Base-by-base conservation (phyloP, 2,113 vertebrate genomes). In the Dipodomys merriami region DNA sequence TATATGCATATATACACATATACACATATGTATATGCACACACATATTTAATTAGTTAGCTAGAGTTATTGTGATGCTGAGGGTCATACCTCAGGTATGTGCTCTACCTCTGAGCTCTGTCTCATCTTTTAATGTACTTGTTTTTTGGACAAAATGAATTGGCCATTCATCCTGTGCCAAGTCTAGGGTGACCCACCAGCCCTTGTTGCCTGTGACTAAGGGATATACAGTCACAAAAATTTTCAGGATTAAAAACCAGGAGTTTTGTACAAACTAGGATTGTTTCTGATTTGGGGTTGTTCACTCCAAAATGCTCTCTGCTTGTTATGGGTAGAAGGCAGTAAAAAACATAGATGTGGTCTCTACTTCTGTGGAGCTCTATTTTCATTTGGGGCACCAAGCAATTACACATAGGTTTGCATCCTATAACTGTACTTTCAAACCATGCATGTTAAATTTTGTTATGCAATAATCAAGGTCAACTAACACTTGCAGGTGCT, bases 401-500 rank as follows among this genome's bases (percentile, higher is more conserved):
- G 73, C 85, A 81, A 93, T 90, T 78, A 83, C 7, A 95, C 72
- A 53, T 35, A 81, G 39, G 2, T 60, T 69, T 89, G 5, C 16
- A 86, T 73, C 30, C 27, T 90, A 64, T 60, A 88, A 76, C n/a
- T 81, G 16, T 53, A 74, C 88, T 90, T 95, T 90, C 73, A 87
- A 84, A 44, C 67, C 84, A 71, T 73, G 86, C 46, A 18, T 72
- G 73, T 87, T 86, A 71, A 49, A 91, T 83, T 84, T 88, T 62
- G 69, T 93, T 91, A 8, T 53, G 39, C 16, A 78, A 25, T 73
- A 86, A 89, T 83, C 83, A 87, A 93, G 46, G 77, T 65, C 60
- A 79, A 64, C 89, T 65, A 90, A 81, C 35, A 83, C 23, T 57
- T 93, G 39, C 77, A 96, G 92, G 86, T 95, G 95, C 77, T 95